phyloP scores from a whole-genome alignment of 2,888 invertebrate genomes.

The Synergus umbraculus region DNA sequence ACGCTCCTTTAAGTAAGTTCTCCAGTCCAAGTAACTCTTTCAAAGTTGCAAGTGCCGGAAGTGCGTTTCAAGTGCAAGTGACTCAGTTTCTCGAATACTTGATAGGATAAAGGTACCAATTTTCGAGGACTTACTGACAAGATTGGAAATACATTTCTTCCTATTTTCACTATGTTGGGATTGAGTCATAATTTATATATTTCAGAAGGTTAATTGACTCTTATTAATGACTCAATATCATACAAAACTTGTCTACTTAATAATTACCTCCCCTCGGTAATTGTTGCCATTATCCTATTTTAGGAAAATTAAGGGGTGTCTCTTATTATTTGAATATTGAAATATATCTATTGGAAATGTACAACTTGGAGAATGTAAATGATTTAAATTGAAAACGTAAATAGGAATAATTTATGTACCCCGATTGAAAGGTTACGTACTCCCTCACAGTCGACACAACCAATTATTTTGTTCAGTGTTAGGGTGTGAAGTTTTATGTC shows the following conservation, averaged over 20 bases:
- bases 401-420: neutral
- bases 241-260: too few species aligned
- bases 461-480: neutral
- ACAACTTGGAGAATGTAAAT: too few species aligned
- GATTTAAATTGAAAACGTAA: neutral
- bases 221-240: too few species aligned
- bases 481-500: neutral
- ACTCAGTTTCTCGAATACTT: neutral
- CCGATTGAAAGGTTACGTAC: neutral
- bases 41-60: neutral
- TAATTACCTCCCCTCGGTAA: too few species aligned
- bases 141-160: too few species aligned
- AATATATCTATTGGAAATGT: too few species aligned
- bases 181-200: too few species aligned
- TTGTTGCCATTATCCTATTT: too few species aligned
- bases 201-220: too few species aligned
- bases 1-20: conserved; percentile 33
- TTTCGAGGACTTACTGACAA: too few species aligned
- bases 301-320: neutral
- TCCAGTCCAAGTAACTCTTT: neutral
- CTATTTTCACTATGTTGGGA: too few species aligned
- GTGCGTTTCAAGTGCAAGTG: conserved; percentile 20
- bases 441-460: neutral
- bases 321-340: neutral
- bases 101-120: too few species aligned